A percentile compares a stretch with the other conserved stretches of the same genome.
Evolutionary conservation across 37 sponge, comb jelly and placozoan species (phyloP).

Genomic region (Corticium candelabrum): DNA sequence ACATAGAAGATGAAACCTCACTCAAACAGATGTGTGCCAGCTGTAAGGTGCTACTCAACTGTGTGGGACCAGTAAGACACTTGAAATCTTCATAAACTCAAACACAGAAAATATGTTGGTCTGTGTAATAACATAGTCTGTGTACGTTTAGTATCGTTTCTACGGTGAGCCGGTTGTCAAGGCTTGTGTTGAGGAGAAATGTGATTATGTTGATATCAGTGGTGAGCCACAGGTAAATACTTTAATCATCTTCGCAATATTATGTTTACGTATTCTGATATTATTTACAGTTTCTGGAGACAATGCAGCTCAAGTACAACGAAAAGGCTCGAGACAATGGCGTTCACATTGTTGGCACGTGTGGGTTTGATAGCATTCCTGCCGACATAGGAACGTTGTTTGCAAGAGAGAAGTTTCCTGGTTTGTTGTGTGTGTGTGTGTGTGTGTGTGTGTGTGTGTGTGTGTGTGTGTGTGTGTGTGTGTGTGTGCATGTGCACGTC

Average conservation of each 20-base stretch:
- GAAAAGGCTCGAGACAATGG: slow-evolving; percentile 65
- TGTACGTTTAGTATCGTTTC: too few species aligned
- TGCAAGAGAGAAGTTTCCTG: slow-evolving; percentile 29
- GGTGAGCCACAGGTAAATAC: slow-evolving; percentile 83
- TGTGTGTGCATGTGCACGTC: slow-evolving; percentile 10
- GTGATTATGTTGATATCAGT: slow-evolving; percentile 82
- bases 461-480: slow-evolving; percentile 2
- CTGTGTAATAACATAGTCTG: too few species aligned
- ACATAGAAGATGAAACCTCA: slow-evolving; percentile 45
- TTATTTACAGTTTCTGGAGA: slow-evolving; percentile 72
- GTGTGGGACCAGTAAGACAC: slow-evolving; percentile 78
- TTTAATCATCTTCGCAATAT: too few species aligned
- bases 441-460: background rate
- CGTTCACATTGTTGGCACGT: slow-evolving; percentile 60
- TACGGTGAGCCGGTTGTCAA: too few species aligned
- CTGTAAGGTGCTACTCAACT: slow-evolving; percentile 58
- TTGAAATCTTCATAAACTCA: slow-evolving; percentile 53
- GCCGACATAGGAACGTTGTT: slow-evolving; percentile 65
- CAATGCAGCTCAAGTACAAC: slow-evolving; percentile 42
- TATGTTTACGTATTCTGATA: too few species aligned
- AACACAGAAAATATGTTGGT: slow-evolving; percentile 57
- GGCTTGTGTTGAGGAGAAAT: slow-evolving; percentile 54
- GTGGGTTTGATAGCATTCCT: slow-evolving; percentile 65
- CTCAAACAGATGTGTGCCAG: slow-evolving; percentile 67
- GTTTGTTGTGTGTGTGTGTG: background rate